phyloP scores from a whole-genome alignment of 2,888 invertebrate species.

The Ganaspis brasiliensis region DNA sequence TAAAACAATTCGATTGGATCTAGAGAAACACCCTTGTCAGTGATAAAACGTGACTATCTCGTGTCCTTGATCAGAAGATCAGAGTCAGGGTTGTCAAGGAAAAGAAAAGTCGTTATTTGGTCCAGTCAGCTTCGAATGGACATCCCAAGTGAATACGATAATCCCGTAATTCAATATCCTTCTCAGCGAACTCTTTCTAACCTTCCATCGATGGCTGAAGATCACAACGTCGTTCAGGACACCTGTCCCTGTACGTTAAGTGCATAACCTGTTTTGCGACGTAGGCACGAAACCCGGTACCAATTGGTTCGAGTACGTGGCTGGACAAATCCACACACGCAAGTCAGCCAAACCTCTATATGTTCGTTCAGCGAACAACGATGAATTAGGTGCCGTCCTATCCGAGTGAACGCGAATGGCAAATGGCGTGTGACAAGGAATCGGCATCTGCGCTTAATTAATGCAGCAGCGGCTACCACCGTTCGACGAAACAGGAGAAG shows the following conservation, averaged over 20 bases:
- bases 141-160: slow-evolving; percentile 24
- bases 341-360: slow-evolving; percentile 4
- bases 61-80: slow-evolving; percentile 15
- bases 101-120: slow-evolving; percentile 34
- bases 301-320: slow-evolving; percentile 49
- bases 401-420: slow-evolving; percentile 65
- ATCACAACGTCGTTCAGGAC: slow-evolving; percentile 58
- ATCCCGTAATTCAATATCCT: slow-evolving; percentile 40
- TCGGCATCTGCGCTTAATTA: slow-evolving; percentile 74
- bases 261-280: slow-evolving; percentile 66
- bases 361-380: slow-evolving; percentile 59
- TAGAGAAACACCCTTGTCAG: background rate
- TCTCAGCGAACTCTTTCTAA: slow-evolving; percentile 44
- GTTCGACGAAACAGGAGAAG: slow-evolving; percentile 57
- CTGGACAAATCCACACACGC: slow-evolving; percentile 21
- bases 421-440: slow-evolving; percentile 72
- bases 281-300: slow-evolving; percentile 53
- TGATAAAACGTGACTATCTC: slow-evolving; percentile 4
- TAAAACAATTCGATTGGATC: too few relatives aligned
- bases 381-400: slow-evolving; percentile 68
- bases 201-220: slow-evolving; percentile 23
- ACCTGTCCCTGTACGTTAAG: slow-evolving; percentile 65
- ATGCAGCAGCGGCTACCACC: slow-evolving; percentile 61
- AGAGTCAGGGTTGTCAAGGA: slow-evolving; percentile 6
- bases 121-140: slow-evolving; percentile 22